Percentiles rank a stretch among this genome's conserved stretches.
Evolutionary conservation across 2,888 invertebrate genomes (phyloP).

Genomic region (Eilema caniola): DNA sequence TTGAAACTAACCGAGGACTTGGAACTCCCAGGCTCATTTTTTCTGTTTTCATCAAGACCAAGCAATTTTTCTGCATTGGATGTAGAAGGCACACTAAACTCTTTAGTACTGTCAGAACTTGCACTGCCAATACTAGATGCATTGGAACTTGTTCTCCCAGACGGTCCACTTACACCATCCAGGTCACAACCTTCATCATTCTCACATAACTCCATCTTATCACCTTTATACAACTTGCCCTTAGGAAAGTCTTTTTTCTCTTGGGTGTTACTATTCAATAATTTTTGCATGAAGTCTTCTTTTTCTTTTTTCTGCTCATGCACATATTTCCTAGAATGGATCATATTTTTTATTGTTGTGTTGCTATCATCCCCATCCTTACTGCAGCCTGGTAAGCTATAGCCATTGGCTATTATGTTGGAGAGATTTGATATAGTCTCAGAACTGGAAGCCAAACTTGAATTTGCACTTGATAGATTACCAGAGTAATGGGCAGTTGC

Average conservation of each 20-base stretch:
- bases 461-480: constrained; percentile 73
- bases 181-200: constrained; percentile 67
- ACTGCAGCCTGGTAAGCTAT: constrained; percentile 77
- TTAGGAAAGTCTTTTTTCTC: constrained; percentile 79
- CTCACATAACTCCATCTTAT: constrained; percentile 62
- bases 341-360: constrained; percentile 76
- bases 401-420: constrained; percentile 67
- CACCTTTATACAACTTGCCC: constrained; percentile 79
- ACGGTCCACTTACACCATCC: constrained; percentile 63
- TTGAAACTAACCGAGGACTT: constrained; percentile 64
- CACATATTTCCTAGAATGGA: constrained; percentile 63
- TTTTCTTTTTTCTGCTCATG: constrained; percentile 61
- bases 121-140: constrained; percentile 77
- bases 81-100: constrained; percentile 77
- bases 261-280: constrained; percentile 72
- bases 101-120: constrained; percentile 74
- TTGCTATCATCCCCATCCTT: constrained; percentile 76
- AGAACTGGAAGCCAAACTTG: constrained; percentile 77
- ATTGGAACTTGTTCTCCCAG: constrained; percentile 75
- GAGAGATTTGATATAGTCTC: constrained; percentile 78
- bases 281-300: constrained; percentile 80
- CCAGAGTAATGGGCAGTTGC: constrained; percentile 67
- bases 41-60: constrained; percentile 70
- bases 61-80: constrained; percentile 80
- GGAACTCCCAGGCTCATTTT: constrained; percentile 63